phyloP scores from a whole-genome alignment of 2,113 vertebrate genomes.

The Daphoenositta chrysoptera region DNA sequence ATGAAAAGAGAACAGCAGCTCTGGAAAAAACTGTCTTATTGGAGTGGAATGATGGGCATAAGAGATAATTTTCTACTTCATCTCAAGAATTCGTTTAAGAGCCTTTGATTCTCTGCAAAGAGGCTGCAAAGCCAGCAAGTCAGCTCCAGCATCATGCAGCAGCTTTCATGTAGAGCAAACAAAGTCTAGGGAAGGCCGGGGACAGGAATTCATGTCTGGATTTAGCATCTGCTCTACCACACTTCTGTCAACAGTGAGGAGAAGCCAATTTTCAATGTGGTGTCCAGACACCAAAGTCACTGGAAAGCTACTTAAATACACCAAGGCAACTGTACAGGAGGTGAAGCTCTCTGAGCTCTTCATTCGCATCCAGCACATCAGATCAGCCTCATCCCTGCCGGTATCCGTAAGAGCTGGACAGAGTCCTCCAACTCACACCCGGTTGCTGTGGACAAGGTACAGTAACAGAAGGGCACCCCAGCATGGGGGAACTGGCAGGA shows the following conservation, averaged over 20 bases:
- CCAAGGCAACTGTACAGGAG: neutral
- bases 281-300: neutral
- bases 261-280: neutral
- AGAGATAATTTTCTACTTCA: neutral
- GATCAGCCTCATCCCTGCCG: neutral
- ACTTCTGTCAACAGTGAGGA: neutral
- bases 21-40: neutral
- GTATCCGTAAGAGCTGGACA: neutral
- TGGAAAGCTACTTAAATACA: neutral
- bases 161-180: neutral
- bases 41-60: neutral
- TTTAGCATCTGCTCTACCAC: neutral
- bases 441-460: neutral
- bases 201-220: neutral
- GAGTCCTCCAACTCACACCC: neutral
- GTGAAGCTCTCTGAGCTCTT: neutral
- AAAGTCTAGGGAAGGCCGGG: neutral
- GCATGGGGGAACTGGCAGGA: neutral
- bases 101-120: neutral
- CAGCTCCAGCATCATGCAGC: neutral
- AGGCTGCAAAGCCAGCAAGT: neutral
- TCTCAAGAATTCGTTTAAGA: neutral
- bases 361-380: accelerated
- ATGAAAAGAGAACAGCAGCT: neutral
- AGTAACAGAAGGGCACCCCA: neutral